Evolutionary conservation across 2,113 vertebrate species (phyloP).

Genomic region (Holacanthus passer): DNA sequence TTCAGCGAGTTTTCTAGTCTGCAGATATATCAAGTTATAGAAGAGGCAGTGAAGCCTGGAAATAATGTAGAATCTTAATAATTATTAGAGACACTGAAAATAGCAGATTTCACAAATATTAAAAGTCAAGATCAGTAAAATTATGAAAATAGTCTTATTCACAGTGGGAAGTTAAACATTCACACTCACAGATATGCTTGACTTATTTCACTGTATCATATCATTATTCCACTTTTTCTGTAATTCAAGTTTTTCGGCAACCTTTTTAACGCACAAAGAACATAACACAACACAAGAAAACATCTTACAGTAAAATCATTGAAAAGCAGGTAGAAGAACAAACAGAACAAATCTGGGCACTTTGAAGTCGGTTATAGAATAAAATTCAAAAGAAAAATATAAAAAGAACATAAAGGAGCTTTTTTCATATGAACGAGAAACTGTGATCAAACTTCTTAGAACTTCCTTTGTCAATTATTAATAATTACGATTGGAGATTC

Average conservation of each 20-base stretch:
- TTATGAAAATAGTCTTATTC: too few species aligned
- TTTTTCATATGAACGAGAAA: too few species aligned
- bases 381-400: neutral
- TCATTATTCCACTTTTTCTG: neutral
- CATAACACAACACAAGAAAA: neutral
- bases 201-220: neutral
- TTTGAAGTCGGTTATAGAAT: neutral
- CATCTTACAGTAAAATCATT: neutral
- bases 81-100: neutral
- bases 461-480: neutral
- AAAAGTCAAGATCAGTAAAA: conserved; percentile 1
- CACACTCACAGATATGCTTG: neutral
- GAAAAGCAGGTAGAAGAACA: neutral
- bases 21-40: neutral
- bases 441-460: neutral
- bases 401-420: too few species aligned
- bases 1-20: conserved; percentile 4
- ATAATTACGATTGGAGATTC: neutral
- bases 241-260: neutral
- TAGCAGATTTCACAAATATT: neutral
- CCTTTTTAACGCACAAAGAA: neutral
- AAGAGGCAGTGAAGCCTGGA: neutral
- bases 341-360: neutral
- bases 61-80: neutral
- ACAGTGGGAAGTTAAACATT: neutral